Conservation (phyloP, 2,797 vertebrate genomes). For the Ptychobarbus kaznakovi region DNA sequence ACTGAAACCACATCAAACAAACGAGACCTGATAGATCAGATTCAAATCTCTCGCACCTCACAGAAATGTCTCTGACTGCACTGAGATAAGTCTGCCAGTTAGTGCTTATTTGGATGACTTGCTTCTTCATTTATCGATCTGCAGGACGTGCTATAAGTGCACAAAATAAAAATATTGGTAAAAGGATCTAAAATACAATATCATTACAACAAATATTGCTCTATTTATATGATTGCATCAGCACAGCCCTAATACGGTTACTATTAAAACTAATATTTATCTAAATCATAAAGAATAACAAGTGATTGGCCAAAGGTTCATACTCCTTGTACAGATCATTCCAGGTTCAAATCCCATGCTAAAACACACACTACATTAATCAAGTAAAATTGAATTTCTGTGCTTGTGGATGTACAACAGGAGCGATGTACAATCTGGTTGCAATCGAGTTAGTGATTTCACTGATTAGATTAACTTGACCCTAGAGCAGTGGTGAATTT, state of each 20-base stretch:
- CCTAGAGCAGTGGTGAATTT: neutral
- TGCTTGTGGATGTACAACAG: neutral
- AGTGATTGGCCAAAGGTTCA: neutral
- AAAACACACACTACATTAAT: neutral
- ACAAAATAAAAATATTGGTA: conserved; percentile 2
- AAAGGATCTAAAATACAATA: conserved; percentile 20
- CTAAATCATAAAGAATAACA: neutral
- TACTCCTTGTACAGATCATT: neutral
- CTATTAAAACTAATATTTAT: neutral
- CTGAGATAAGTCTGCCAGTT: neutral
- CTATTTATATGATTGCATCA: neutral
- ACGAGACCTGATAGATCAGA: neutral
- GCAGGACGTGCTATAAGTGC: neutral
- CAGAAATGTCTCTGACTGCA: neutral
- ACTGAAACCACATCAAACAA: neutral
- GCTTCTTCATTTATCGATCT: neutral
- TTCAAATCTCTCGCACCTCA: neutral
- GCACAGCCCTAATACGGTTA: neutral
- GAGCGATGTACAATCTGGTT: neutral
- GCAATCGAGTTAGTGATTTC: neutral
- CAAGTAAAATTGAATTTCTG: neutral
- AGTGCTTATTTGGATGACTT: neutral
- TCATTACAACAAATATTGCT: neutral
- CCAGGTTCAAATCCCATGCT: neutral
- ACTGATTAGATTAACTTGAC: neutral